Conservation (phyloP, 2,113 vertebrate genomes). For the Gopherus evgoodei region DNA sequence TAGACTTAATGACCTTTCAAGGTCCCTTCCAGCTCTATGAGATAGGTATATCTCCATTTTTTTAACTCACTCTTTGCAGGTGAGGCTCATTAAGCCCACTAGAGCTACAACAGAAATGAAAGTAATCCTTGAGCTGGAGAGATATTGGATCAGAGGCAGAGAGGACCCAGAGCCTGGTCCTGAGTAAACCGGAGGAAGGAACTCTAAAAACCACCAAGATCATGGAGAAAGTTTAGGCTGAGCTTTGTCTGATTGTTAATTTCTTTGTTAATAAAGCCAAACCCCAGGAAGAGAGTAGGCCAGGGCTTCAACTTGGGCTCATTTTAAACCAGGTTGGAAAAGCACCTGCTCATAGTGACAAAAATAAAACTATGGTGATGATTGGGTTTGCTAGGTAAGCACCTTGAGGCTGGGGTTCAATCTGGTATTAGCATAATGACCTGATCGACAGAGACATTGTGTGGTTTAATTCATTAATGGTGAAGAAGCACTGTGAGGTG, state of each 20-base stretch:
- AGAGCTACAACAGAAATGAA: not conserved
- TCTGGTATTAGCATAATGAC: not conserved
- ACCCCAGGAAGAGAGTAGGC: not conserved
- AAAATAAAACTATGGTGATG: not conserved
- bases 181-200: not conserved
- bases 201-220: not conserved
- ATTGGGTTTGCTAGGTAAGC: not conserved
- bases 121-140: not conserved
- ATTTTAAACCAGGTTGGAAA: not conserved
- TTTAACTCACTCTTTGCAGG: not conserved
- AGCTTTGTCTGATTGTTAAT: not conserved
- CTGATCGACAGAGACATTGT: fast-evolving
- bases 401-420: not conserved
- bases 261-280: not conserved
- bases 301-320: not conserved
- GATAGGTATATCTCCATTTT: too few relatives aligned
- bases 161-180: not conserved
- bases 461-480: not conserved
- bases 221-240: not conserved
- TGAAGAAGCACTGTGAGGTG: not conserved
- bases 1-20: too few relatives aligned
- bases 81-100: not conserved
- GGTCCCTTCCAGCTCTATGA: too few relatives aligned
- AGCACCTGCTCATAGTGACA: fast-evolving
- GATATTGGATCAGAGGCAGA: not conserved